Evolutionary conservation across 2,888 invertebrate species (phyloP), one percentile per base, ranked within the genome.

Genomic region (Atherix ibis): DNA sequence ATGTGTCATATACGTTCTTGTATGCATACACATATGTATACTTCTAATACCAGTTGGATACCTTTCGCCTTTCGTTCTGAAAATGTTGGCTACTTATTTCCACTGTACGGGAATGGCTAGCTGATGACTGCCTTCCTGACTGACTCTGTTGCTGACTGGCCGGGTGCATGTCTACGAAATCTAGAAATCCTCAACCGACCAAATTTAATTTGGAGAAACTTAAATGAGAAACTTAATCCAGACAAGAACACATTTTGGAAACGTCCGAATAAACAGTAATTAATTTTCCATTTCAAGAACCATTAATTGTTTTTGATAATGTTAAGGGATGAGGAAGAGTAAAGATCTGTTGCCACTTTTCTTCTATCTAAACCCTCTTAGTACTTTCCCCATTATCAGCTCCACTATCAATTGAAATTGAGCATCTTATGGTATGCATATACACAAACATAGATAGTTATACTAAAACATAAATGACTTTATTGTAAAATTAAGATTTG

Each of bases 221-320:
- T 46, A 43, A 46, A 46, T 45, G 45, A 44, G 44, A 46, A 46
- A 46, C 46, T 45, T 45, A 46, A 46, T 46, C 45, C 45, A 44
- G 45, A 45, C 46, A 44, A 46, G 45, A 45, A 35, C 44, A 45
- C 43, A 43, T 46, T 46, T 43, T 43, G 40, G 37, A 45, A 46
- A 46, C 45, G 46, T 46, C 45, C 46, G 43, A 46, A 46, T 46
- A 45, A 46, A 45, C 45, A 43, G 45, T 45, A 46, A 46, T 46
- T 46, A 46, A 46, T 46, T 46, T 46, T 46, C 45, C 45, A 45
- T 46, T 46, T 46, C 45, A 45, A 44, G 46, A 45, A 43, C 43
- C 44, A 46, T 45, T 46, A 46, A 46, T 45, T 46, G 46, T 46
- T 46, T 46, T 45, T 45, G 45, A 45, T 46, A 44, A 46, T 43